phyloP scores from a whole-genome alignment of 1,140 invertebrate genomes.

The Phortica variegata region DNA sequence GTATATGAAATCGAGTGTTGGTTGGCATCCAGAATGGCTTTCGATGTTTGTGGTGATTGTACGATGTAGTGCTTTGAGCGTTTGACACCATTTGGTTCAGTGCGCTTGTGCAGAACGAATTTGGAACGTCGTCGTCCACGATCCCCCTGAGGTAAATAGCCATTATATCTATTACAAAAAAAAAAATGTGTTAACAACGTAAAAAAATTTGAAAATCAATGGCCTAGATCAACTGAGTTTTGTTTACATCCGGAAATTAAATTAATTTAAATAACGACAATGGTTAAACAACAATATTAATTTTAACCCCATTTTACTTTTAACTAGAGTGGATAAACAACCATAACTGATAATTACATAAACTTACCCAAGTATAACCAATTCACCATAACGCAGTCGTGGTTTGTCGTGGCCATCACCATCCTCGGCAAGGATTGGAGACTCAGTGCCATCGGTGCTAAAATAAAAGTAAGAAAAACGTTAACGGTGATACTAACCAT shows the following conservation, averaged over 20 bases:
- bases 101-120: conserved; percentile 85
- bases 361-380: conserved; percentile 89
- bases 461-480: conserved; percentile 56
- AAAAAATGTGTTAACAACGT: conserved; percentile 14
- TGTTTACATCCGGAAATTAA: too few species aligned
- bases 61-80: conserved; percentile 94
- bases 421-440: conserved; percentile 69
- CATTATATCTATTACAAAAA: conserved; percentile 82
- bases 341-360: too few species aligned
- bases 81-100: conserved; percentile 87
- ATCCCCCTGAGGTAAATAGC: conserved; percentile 87
- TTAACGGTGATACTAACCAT: too few species aligned
- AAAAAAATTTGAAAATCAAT: too few species aligned
- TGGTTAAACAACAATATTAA: too few species aligned
- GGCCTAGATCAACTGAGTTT: too few species aligned
- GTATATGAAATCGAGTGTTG: conserved; percentile 98
- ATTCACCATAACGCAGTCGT: conserved; percentile 85
- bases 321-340: too few species aligned
- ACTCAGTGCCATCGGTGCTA: conserved; percentile 71
- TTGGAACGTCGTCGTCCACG: conserved; percentile 89
- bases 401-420: conserved; percentile 69
- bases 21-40: conserved; percentile 87
- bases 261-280: too few species aligned
- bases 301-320: too few species aligned
- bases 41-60: conserved; percentile 82